A percentile compares a stretch with the other conserved stretches of the same genome.
Conservation (phyloP, 2,888 invertebrate genomes). For the Leptinotarsa haldemani region DNA sequence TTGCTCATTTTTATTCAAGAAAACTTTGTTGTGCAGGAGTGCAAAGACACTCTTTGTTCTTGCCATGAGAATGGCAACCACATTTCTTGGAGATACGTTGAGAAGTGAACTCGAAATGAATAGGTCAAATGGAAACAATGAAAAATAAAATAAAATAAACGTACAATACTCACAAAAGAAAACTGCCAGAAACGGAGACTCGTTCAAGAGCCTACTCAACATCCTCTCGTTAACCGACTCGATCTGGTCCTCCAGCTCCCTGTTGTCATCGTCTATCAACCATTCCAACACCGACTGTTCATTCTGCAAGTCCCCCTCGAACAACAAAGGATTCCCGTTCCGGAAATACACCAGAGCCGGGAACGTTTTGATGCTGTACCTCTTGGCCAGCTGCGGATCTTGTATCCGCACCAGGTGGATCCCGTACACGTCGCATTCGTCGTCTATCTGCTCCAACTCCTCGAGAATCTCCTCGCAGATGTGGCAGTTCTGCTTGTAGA, state of each 20-base stretch:
- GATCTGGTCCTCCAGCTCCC: constrained; percentile 93
- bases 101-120: no score
- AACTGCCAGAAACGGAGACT: constrained; percentile 89
- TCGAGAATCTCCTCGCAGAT: constrained; percentile 92
- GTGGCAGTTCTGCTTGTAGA: constrained; percentile 91
- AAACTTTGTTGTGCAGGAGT: no score
- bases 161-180: constrained; percentile 84
- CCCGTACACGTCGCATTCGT: constrained; percentile 92
- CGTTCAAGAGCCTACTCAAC: constrained; percentile 85
- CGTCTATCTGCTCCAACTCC: constrained; percentile 88
- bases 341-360: constrained; percentile 91
- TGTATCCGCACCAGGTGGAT: constrained; percentile 93
- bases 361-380: constrained; percentile 92
- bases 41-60: no score
- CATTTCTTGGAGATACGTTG: no score
- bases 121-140: neutral
- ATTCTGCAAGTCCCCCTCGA: constrained; percentile 92
- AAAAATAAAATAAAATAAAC: neutral
- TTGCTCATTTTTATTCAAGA: no score
- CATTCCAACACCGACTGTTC: constrained; percentile 93
- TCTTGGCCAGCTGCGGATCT: constrained; percentile 84
- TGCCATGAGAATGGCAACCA: no score
- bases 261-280: constrained; percentile 92
- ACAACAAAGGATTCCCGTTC: constrained; percentile 88
- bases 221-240: constrained; percentile 92